Base-by-base conservation (phyloP, 2,888 invertebrate genomes). In the Netelia inedita region DNA sequence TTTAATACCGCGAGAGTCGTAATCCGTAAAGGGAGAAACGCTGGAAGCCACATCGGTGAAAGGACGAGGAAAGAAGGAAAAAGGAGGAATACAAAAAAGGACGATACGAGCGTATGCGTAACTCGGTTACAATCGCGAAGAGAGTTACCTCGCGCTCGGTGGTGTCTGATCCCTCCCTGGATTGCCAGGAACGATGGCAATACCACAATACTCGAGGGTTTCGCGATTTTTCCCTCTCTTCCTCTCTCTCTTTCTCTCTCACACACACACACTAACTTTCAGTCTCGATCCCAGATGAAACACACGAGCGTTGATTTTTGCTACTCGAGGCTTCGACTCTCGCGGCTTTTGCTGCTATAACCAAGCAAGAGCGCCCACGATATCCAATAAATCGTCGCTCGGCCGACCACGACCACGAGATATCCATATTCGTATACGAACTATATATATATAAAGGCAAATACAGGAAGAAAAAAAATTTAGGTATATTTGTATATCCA, bases 301-400 rank as follows among this genome's bases (percentile, higher is more conserved):
- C 43, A 79, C 68, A 59, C 71, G 46, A 63, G 72, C 57, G 19
- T 66, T 66, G 74, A 78, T 83, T 83, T 83, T 74, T 74, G 65
- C 78, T 69, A 79, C 65, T 68, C 59, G 19, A 65, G 46, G 35
- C 71, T 10, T 11, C 14, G n/a, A n/a, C 50, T n/a, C 61, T 73
- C 43, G 74, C 69, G 19, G 74, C 59, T 75, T 72, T 72, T 69
- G 63, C 79, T 55, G 23, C 66, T 21, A 50, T 43, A 43, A 59
- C 35, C 41, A 14, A 68, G 59, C 21, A 75, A 19, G 41, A 55
- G 71, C 43, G 46, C 53, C 68, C 63, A 65, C 57, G 63, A 76
- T 83, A 76, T 80, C 72, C 79, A 80, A 83, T 83, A 80, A 83
- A 83, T 83, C 79, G 83, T 83, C 65, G 71, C 69, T 79, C 73